Evolutionary conservation across 2,797 vertebrate species (phyloP).

Genomic region (Mormyrus proboscirostris): DNA sequence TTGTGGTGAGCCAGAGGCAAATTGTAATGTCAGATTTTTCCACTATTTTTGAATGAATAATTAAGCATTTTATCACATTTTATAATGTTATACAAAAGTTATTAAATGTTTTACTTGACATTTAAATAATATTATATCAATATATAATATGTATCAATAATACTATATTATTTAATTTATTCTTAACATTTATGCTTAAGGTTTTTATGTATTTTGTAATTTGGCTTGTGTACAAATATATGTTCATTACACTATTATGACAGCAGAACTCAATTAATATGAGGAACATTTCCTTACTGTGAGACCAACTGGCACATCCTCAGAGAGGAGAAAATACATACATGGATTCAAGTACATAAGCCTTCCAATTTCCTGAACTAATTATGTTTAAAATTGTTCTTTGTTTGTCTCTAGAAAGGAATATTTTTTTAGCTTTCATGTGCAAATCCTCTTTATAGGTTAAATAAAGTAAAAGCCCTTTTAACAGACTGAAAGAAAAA

Average conservation of each 20-base stretch:
- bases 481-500: slow-evolving; percentile 17
- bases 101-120: not conserved
- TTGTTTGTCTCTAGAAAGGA: slow-evolving; percentile 12
- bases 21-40: not conserved
- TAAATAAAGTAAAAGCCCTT: slow-evolving; percentile 20
- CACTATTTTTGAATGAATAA: not conserved
- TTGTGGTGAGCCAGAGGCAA: not conserved
- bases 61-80: not conserved
- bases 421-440: slow-evolving; percentile 8
- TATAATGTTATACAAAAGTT: not conserved
- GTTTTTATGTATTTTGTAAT: not conserved
- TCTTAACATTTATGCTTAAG: not conserved
- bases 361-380: not conserved
- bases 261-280: not conserved
- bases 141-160: not conserved
- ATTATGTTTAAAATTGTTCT: slow-evolving; percentile 5
- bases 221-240: not conserved
- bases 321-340: not conserved
- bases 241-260: not conserved
- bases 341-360: not conserved
- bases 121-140: not conserved
- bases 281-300: not conserved
- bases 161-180: not conserved
- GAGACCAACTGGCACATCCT: not conserved
- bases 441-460: slow-evolving; percentile 25